Evolutionary conservation across 2,888 invertebrate genomes (phyloP).

Genomic region (Parnassius glacialis): DNA sequence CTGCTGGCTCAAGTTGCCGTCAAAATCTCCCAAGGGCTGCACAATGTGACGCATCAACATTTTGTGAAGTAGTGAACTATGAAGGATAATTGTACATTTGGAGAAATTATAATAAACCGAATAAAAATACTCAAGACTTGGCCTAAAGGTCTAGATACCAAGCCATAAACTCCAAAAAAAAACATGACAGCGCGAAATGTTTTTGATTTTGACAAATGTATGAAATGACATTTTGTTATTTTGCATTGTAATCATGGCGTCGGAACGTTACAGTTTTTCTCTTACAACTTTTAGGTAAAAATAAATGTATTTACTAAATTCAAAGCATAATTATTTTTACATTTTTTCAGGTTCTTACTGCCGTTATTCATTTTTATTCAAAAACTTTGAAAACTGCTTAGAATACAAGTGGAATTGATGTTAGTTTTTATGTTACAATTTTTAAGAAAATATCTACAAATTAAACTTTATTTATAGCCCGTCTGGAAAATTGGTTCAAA

Average conservation of each 20-base stretch:
- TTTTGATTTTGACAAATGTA: background rate
- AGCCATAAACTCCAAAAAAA: no score
- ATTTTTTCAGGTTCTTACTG: no score
- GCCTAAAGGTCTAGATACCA: no score
- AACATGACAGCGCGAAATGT: constrained; percentile 33
- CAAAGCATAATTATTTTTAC: no score
- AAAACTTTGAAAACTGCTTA: background rate
- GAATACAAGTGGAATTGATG: background rate
- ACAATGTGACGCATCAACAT: no score
- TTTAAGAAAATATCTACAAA: background rate
- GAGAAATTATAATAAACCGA: no score
- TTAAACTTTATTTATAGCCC: constrained; percentile 85
- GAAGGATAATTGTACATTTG: no score
- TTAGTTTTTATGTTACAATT: constrained; percentile 2
- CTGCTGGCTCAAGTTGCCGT: no score
- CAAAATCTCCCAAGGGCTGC: no score
- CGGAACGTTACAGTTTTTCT: constrained; percentile 98
- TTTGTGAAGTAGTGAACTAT: no score
- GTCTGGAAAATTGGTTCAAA: constrained; percentile 99
- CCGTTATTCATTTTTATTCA: constrained; percentile 1
- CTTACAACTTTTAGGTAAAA: constrained; percentile 86
- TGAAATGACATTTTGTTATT: constrained; percentile 33
- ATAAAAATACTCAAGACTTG: no score
- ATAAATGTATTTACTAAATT: constrained; percentile 42
- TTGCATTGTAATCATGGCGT: constrained; percentile 90